Evolutionary conservation across 2,888 invertebrate genomes (phyloP), one percentile per base, ranked within the genome.

Genomic region (Drosophila ustulata): DNA sequence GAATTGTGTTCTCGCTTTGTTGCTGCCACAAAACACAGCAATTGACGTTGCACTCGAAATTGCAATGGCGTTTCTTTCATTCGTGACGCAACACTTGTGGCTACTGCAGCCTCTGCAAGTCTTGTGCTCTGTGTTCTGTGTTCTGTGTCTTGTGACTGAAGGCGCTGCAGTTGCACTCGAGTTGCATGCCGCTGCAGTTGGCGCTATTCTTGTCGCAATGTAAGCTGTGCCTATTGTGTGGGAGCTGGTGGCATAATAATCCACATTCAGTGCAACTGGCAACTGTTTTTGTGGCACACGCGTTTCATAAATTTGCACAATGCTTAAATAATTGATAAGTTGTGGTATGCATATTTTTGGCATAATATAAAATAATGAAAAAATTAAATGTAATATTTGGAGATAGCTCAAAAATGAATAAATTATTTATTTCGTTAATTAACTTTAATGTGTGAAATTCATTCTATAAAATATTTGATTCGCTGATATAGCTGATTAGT

Each of bases 121-220:
- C 23, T 56, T 64, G 64, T 57, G 47, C 1, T 18, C 18, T 18
- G 18, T 18, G 18, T 18, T 18, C 18, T 18, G 18, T 1, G 18
- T 46, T 8, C 30, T 32, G 23, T 37, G 50, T 37, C 23, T 56
- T 64, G 70, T 57, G 47, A 56, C 30, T 25, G 28, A 30, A 37
- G 63, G 47, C 78, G 72, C 47, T 69, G 86, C 86, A 75, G 75
- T 57, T 66, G 72, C 67, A 78, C 83, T 71, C 69, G 50, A 55
- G 67, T 56, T 61, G 57, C 78, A 61, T 58, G 66, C 34, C 26
- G 41, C 57, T 53, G 43, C 49, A 13, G 18, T 39, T 37, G 25
- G 41, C 32, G 25, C 56, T 23, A 13, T 32, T 13, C 28, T 41
- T 49, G 34, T 28, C 26, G 46, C 46, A 55, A 50, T 58, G 57